phyloP scores from a whole-genome alignment of 2,797 vertebrate genomes.

The Onychomys torridus region DNA sequence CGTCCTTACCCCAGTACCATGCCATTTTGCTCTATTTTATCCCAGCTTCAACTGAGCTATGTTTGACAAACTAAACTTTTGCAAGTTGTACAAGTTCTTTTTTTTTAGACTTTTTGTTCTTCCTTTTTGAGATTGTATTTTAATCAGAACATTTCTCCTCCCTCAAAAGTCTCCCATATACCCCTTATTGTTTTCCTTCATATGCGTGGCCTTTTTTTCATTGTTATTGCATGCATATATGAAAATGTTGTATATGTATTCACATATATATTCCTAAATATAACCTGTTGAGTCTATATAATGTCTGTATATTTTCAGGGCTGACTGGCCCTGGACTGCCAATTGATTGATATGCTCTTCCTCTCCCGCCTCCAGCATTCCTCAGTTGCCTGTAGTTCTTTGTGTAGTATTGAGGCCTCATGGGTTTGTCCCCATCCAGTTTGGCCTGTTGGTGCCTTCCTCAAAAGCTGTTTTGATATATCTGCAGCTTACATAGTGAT shows the following conservation, averaged over 20 bases:
- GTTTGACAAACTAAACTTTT: neutral
- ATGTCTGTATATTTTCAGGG: neutral
- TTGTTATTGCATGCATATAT: neutral
- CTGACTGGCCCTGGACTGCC: neutral
- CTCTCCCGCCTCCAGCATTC: too few relatives aligned
- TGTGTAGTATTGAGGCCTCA: neutral
- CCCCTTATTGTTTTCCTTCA: neutral
- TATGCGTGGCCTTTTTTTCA: neutral
- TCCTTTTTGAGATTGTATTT: neutral
- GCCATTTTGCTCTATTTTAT: neutral
- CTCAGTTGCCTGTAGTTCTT: neutral
- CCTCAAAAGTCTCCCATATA: neutral
- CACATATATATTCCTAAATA: neutral
- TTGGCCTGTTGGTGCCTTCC: neutral
- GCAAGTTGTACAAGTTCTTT: neutral
- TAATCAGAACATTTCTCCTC: neutral
- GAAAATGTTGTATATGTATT: neutral
- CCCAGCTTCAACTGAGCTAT: neutral
- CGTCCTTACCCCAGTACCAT: neutral
- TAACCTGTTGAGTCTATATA: neutral
- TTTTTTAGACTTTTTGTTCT: neutral
- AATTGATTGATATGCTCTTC: neutral
- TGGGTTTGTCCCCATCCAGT: neutral
- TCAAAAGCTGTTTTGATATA: constrained; percentile 12
- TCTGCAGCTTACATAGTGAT: neutral